These are phyloP conservation scores for Erpornis zantholeuca DNA, from an alignment of 2,113 vertebrate species.

Conservation along the genomic window DNA sequence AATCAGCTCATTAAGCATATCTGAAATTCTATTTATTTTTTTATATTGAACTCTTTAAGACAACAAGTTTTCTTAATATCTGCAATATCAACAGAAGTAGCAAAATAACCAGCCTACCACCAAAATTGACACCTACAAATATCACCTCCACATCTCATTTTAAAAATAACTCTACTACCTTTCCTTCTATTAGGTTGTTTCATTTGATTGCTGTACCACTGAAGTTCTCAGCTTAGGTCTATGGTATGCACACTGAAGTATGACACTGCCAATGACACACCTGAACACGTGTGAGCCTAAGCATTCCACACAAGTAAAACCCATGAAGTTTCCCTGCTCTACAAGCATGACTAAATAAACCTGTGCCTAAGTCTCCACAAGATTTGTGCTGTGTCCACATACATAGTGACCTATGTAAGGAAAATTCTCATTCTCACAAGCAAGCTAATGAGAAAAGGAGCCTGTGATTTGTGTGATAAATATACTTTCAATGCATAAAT, in stretches of 20 bases:
- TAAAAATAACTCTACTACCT: background rate
- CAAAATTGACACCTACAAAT: background rate
- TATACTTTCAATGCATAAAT: background rate
- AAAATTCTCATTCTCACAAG: background rate
- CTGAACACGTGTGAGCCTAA: background rate
- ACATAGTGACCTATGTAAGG: background rate
- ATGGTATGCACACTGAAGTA: background rate
- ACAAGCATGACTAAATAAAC: background rate
- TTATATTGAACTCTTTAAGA: background rate
- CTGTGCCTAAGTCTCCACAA: background rate
- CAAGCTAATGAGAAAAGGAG: background rate
- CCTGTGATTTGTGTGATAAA: background rate
- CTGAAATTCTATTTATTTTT: background rate
- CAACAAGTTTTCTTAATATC: background rate
- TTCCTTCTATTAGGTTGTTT: background rate
- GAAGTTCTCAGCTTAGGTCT: background rate
- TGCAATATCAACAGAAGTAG: background rate
- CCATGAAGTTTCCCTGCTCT: background rate
- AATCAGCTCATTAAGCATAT: background rate
- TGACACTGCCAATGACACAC: background rate
- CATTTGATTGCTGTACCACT: background rate
- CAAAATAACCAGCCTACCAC: background rate
- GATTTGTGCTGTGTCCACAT: background rate
- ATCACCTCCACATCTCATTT: background rate
- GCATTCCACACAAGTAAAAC: background rate